A percentile compares a stretch with the other conserved stretches of the same genome.
Conservation (phyloP, 2,113 vertebrate genomes). For the Cottus gobio region DNA sequence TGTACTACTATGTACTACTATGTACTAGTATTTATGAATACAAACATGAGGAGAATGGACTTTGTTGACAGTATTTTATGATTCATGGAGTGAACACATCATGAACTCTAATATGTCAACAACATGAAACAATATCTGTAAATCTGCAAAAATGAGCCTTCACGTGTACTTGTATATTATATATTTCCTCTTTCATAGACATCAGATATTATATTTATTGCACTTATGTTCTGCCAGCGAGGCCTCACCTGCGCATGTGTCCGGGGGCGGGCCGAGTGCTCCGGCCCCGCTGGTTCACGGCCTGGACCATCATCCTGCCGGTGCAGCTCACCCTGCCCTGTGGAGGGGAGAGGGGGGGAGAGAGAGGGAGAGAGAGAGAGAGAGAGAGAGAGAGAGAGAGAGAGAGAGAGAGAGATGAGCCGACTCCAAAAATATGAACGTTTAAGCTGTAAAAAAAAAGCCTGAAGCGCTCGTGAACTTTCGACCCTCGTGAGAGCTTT, state of each 20-base stretch:
- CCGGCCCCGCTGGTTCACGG: constrained; percentile 96
- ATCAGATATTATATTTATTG: neutral
- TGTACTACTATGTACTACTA: no score
- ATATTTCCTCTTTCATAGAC: neutral
- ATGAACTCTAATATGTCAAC: no score
- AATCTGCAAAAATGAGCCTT: neutral
- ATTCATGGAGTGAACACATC: no score
- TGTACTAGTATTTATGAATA: no score
- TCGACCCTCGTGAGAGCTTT: constrained; percentile 40
- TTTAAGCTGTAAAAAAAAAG: constrained; percentile 26
- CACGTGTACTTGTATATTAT: no score
- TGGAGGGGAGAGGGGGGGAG: neutral
- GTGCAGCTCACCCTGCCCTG: constrained; percentile 96
- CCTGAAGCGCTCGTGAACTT: constrained; percentile 39
- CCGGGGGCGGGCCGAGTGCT: constrained; percentile 90
- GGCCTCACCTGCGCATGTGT: constrained; percentile 93
- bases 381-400: constrained; percentile 6
- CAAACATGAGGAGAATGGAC: no score
- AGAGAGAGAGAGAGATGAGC: constrained; percentile 30
- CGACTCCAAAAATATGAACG: constrained; percentile 40
- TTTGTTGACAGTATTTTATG: no score
- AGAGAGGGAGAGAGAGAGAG: constrained; percentile 19
- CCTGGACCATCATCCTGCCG: constrained; percentile 97
- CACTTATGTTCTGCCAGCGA: no score
- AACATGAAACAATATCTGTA: no score